Conservation (phyloP, 2,888 invertebrate genomes). For the Oxystoma pomonae region DNA sequence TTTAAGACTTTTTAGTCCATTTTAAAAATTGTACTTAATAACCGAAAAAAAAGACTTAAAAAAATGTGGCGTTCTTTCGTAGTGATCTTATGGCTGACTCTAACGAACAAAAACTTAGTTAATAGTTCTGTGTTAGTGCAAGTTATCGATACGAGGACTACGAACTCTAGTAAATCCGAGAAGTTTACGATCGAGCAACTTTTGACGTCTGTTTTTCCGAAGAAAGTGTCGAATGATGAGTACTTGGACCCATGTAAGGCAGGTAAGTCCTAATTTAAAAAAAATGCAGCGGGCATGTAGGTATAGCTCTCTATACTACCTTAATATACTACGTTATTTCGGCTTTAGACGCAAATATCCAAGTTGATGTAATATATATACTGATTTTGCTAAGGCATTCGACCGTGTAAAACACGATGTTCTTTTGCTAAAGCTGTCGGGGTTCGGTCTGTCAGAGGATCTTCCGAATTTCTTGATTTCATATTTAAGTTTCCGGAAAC, state of each 20-base stretch:
- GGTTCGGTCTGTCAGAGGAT: background rate
- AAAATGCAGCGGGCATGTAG: too few relatives aligned
- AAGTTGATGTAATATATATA: too few relatives aligned
- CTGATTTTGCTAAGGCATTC: slow-evolving; percentile 1
- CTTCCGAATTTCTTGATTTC: background rate
- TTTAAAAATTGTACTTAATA: background rate
- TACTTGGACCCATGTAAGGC: slow-evolving; percentile 86
- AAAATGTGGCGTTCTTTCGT: background rate
- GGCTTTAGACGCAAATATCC: too few relatives aligned
- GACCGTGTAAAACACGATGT: background rate
- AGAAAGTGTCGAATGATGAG: slow-evolving; percentile 67
- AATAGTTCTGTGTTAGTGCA: background rate
- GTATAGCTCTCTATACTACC: too few relatives aligned
- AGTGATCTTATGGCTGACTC: background rate
- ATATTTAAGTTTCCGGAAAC: slow-evolving; percentile 1
- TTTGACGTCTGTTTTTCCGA: slow-evolving; percentile 59
- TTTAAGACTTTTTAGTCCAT: too few relatives aligned
- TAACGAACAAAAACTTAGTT: background rate
- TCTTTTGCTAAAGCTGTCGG: background rate
- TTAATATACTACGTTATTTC: too few relatives aligned
- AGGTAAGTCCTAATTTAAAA: too few relatives aligned
- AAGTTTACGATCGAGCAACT: slow-evolving; percentile 64
- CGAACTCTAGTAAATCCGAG: background rate
- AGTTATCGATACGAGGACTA: background rate
- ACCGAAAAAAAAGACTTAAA: background rate